Percentiles rank a stretch among this genome's conserved stretches.
These are phyloP conservation scores for Harpalus rubripes DNA, from an alignment of 2,888 invertebrate species.

Conservation along the genomic window DNA sequence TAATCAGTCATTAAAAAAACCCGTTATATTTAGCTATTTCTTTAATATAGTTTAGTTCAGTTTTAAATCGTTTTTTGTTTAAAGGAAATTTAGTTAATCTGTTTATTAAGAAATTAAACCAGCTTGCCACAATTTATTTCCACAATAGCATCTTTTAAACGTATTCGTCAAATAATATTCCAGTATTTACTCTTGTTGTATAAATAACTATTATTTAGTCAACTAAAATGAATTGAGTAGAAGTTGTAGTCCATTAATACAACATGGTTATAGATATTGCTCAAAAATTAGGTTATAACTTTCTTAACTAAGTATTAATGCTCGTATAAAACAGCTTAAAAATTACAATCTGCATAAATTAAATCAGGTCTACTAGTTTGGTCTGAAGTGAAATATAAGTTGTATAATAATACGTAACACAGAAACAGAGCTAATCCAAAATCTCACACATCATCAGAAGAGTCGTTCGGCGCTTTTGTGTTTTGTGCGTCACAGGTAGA, in stretches of 20 bases:
- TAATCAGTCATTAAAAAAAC: no score
- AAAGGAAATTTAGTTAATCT: no score
- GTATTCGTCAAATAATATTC: no score
- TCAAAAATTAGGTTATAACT: slow-evolving; percentile 1
- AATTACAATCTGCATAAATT: slow-evolving; percentile 32
- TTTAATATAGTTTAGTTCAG: no score
- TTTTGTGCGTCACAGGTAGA: slow-evolving; percentile 38
- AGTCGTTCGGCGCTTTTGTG: slow-evolving; percentile 15
- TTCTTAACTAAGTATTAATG: neutral
- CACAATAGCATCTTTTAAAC: no score
- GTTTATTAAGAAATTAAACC: no score
- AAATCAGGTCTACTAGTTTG: neutral
- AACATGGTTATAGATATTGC: neutral
- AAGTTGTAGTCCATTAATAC: neutral
- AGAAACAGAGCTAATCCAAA: slow-evolving; percentile 47
- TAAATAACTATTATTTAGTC: no score
- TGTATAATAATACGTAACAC: slow-evolving; percentile 43
- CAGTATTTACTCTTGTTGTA: no score
- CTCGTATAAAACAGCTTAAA: slow-evolving; percentile 20
- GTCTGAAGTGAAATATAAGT: neutral
- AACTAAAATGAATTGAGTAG: neutral
- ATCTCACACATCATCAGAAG: slow-evolving; percentile 46
- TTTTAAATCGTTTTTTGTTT: no score
- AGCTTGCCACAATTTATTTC: no score
- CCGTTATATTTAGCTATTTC: no score